These are phyloP conservation scores for Isaurus tuberculatus DNA, from an alignment of 92 coral and sea anemone genomes.

Conservation along the genomic window DNA sequence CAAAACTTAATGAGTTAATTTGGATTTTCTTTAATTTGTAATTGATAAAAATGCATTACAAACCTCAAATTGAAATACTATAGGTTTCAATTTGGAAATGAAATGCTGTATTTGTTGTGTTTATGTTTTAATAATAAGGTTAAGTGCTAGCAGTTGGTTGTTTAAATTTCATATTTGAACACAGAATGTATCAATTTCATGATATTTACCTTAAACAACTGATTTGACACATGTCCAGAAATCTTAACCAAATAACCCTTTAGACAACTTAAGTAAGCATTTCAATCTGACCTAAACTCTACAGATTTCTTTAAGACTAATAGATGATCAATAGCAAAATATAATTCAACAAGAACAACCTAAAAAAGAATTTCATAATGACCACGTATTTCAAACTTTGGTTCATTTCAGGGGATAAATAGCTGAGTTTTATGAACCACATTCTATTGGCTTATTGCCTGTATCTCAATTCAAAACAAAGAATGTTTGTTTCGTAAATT, in stretches of 20 bases:
- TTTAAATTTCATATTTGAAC: not conserved
- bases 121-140: not conserved
- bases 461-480: slow-evolving; percentile 15
- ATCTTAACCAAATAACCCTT: not conserved
- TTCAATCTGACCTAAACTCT: not conserved
- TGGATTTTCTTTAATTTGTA: too few relatives aligned
- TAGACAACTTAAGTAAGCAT: not conserved
- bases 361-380: too few relatives aligned
- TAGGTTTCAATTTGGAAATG: too few relatives aligned
- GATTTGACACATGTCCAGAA: not conserved
- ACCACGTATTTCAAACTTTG: too few relatives aligned
- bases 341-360: not conserved
- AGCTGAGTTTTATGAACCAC: not conserved
- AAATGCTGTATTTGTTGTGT: not conserved
- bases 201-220: slow-evolving; percentile 10
- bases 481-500: slow-evolving; percentile 19
- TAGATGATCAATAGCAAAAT: not conserved
- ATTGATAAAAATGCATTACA: too few relatives aligned
- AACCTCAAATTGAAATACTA: too few relatives aligned
- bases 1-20: too few relatives aligned
- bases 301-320: not conserved
- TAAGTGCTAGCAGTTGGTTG: not conserved
- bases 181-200: slow-evolving; percentile 2
- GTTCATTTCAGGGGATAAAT: too few relatives aligned
- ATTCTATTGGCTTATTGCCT: not conserved